phyloP scores from a whole-genome alignment of 2,888 invertebrate species.

The Tipula unca region DNA sequence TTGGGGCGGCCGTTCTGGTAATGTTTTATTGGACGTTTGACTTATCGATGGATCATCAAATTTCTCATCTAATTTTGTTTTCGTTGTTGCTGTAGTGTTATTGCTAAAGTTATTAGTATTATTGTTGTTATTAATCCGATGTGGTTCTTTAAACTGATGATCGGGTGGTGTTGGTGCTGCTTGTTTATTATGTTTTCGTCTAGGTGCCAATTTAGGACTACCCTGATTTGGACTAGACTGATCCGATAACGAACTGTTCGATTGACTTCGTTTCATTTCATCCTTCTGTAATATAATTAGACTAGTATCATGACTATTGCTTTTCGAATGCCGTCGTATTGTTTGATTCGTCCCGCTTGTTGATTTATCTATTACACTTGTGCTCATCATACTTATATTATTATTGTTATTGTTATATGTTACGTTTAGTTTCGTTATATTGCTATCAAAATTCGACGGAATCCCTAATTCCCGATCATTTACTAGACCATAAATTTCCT shows the following conservation, averaged over 20 bases:
- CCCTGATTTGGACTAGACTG: constrained; percentile 61
- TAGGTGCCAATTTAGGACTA: constrained; percentile 64
- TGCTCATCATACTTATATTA: not conserved
- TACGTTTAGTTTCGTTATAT: constrained; percentile 23
- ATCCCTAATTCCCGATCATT: constrained; percentile 24
- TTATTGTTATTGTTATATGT: not conserved
- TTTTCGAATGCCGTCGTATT: constrained; percentile 42
- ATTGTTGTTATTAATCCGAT: constrained; percentile 23
- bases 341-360: constrained; percentile 27
- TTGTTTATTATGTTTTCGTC: constrained; percentile 67
- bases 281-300: constrained; percentile 43
- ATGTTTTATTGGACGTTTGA: constrained; percentile 21
- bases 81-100: constrained; percentile 34
- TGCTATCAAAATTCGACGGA: constrained; percentile 31
- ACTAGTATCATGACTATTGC: constrained; percentile 53
- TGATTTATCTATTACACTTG: constrained; percentile 22
- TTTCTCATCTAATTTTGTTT: constrained; percentile 28
- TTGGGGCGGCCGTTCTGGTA: constrained; percentile 18
- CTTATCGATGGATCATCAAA: constrained; percentile 29
- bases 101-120: constrained; percentile 39
- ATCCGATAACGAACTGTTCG: constrained; percentile 59
- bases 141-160: constrained; percentile 31
- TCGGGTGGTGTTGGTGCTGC: constrained; percentile 58
- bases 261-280: constrained; percentile 48
- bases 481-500: constrained; percentile 34